Conservation (phyloP, 2,888 invertebrate genomes). For the Junonia oenone region DNA sequence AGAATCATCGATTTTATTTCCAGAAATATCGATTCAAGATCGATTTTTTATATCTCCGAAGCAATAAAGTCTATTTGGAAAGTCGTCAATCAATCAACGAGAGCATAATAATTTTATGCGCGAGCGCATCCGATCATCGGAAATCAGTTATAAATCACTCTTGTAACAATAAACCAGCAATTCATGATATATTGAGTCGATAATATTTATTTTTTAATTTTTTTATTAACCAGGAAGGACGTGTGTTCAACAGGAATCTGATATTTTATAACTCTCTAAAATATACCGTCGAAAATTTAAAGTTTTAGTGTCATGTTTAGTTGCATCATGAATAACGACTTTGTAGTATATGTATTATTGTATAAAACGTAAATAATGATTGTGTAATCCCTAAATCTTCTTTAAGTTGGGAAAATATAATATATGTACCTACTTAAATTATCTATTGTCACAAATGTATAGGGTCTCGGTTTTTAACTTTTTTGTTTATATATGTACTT, state of each 20-base stretch:
- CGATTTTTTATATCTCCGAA: conserved; percentile 27
- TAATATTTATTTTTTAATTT: conserved; percentile 8
- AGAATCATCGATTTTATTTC: conserved; percentile 6
- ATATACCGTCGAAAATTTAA: not conserved
- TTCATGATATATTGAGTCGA: conserved; percentile 18
- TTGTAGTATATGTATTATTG: too few relatives aligned
- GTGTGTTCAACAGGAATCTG: not conserved
- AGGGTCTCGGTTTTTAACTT: too few relatives aligned
- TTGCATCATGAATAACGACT: not conserved
- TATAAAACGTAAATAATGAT: too few relatives aligned
- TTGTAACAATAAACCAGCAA: conserved; percentile 29
- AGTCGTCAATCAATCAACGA: conserved; percentile 34
- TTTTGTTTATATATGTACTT: too few relatives aligned
- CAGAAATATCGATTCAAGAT: conserved; percentile 17
- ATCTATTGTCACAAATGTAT: too few relatives aligned
- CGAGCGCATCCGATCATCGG: conserved; percentile 25
- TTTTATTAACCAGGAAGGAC: not conserved
- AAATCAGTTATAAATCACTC: conserved; percentile 30
- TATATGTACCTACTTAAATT: too few relatives aligned
- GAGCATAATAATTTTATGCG: conserved; percentile 29
- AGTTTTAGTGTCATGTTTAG: not conserved
- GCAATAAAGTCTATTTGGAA: conserved; percentile 31
- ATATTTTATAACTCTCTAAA: not conserved
- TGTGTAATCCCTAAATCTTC: too few relatives aligned
- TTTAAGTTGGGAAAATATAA: too few relatives aligned